Base-by-base conservation (phyloP, 2,888 invertebrate genomes). In the Netelia inedita region DNA sequence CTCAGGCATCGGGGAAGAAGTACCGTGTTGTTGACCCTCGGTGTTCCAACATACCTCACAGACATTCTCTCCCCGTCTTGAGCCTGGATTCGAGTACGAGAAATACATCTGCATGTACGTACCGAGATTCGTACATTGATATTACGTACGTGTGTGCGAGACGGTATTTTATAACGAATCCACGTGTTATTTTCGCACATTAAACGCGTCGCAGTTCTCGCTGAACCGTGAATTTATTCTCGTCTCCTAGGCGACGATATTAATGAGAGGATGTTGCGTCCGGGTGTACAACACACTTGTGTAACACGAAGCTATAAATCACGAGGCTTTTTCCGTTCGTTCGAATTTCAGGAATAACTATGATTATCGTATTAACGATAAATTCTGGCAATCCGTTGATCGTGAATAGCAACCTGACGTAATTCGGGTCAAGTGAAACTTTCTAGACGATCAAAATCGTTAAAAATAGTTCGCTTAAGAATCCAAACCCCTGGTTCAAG, bases 21-120 rank as follows among this genome's bases (percentile, higher is more conserved):
- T 82, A 82, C 69, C 79, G 85, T 85, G 85, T 71, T 85, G 82
- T 85, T 82, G 85, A 85, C 79, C 82, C 81, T 35, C 78, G 69
- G 43, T 69, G 69, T 46, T 81, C 23, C 43, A 46, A 73, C 46
- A 66, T 66, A 50, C 41, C 57, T 68, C 46, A 46, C 28, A 46
- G 43, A 71, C 66, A 63, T 75, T 75, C 63, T 75, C 63, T 75
- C 61, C 55, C 61, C 74, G 21, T 68, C 41, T 57, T 14, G 2
- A 1, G n/a, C 1, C 23, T 61, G 14, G 0, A 11, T 21, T 59
- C 57, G 57, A 59, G 10, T 21, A 59, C 59, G 46, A 23, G 73
- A 43, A 28, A 23, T 11, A 55, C 11, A 71, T 46, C 23, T 46
- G 57, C 57, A 19, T 57, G 11, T 10, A 74, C 14, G 43, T 35